Percentiles rank a stretch among this genome's conserved stretches.
Evolutionary conservation across 2,888 invertebrate species (phyloP).

Genomic region (Polydrusus pterygomalis): DNA sequence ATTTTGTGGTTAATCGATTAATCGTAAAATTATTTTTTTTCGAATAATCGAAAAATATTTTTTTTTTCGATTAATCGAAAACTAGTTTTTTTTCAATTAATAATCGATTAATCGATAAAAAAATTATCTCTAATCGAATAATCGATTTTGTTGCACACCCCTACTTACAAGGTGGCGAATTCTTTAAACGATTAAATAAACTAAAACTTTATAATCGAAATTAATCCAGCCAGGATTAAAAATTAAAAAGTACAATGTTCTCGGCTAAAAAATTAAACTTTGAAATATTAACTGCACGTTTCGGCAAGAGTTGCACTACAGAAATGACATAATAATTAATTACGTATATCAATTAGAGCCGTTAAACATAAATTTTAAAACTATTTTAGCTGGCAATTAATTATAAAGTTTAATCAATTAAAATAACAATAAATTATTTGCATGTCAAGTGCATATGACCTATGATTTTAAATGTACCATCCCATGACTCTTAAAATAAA

Average conservation of each 20-base stretch:
- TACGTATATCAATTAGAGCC: constrained; percentile 13
- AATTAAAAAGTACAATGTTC: background rate
- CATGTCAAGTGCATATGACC: constrained; percentile 63
- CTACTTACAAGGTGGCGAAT: too few species aligned
- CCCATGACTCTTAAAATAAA: background rate
- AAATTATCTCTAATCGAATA: too few species aligned
- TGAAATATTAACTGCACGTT: background rate
- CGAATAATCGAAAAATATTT: too few species aligned
- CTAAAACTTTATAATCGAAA: too few species aligned
- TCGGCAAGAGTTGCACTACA: background rate
- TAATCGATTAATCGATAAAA: too few species aligned
- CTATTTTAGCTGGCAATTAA: constrained; percentile 62
- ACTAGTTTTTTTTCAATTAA: too few species aligned
- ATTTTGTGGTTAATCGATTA: too few species aligned
- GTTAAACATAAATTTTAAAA: background rate
- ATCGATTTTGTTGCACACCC: too few species aligned
- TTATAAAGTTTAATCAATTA: constrained; percentile 69
- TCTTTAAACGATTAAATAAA: too few species aligned
- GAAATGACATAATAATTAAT: constrained; percentile 16
- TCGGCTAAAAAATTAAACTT: background rate
- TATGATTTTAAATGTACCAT: constrained; percentile 1
- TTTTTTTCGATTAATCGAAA: too few species aligned
- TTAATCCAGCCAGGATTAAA: background rate
- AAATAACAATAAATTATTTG: constrained; percentile 67
- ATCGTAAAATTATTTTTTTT: too few species aligned